Base-by-base conservation (phyloP, 2,797 vertebrate species). In the Epinephelus awoara region DNA sequence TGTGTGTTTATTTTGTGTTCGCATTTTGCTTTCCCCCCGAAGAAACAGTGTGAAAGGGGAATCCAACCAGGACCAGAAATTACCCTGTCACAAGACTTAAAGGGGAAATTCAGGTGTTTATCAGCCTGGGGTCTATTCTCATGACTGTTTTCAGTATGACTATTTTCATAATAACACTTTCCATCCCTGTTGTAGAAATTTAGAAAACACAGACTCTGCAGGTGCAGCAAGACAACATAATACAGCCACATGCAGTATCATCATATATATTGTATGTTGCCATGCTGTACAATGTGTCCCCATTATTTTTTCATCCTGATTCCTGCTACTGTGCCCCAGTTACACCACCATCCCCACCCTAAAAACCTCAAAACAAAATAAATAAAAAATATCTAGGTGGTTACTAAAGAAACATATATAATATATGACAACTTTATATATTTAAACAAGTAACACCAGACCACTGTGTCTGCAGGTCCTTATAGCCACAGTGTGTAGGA, bases 131-230 rank as follows among this genome's bases (percentile, higher is more conserved):
- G 18, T 54, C n/a, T 25, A 3, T 56, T 51, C 5, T 75, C 62
- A 34, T 27, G 18, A 19, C 34, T 55, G n/a, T 46, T 6, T 46
- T 12, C n/a, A 40, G 25, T 27, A 34, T 42, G 23, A 42, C 34
- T 42, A 5, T 56, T 56, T 63, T 54, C 27, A 27, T 21, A 23
- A 10, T n/a, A 25, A 8, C 38, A 8, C 34, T n/a, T 12, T n/a
- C 51, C 6, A 15, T 34, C 52, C 56, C 67, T 42, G 55, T 25
- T 67, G 50, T 67, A 54, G 21, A 27, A 27, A 68, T 44, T 13
- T 54, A 38, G 5, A 21, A 25, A 54, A 25, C 17, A 46, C 52
- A 25, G 21, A 55, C 38, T 19, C 17, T 15, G 47, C 12, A 51
- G n/a, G 5, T 65, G 46, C 46, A 64, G 21, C 44, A 46, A 21